These are phyloP conservation scores for Peromyscus eremicus DNA, from an alignment of 2,797 vertebrate genomes.

Conservation along the genomic window DNA sequence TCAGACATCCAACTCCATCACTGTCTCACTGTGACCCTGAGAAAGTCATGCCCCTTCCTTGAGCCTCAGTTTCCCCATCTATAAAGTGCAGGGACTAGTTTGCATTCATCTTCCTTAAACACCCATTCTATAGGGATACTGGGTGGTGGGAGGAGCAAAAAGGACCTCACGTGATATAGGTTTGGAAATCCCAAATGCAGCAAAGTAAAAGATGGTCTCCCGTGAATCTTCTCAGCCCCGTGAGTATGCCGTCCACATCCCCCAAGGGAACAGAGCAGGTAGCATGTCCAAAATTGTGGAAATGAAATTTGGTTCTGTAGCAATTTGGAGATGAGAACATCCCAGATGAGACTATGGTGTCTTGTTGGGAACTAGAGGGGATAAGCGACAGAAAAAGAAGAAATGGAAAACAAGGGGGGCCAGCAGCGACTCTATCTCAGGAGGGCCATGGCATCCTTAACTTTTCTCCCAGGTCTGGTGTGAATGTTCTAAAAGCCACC, in stretches of 20 bases:
- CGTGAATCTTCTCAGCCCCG: neutral
- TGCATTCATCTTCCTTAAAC: neutral
- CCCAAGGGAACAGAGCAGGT: neutral
- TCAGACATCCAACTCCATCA: neutral
- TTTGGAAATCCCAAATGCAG: neutral
- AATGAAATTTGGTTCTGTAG: neutral
- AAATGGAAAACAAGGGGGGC: neutral
- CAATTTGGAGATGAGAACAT: neutral
- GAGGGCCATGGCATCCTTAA: neutral
- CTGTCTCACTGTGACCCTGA: neutral
- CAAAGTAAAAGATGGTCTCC: no score
- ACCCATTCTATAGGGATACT: neutral
- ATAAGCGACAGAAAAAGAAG: neutral
- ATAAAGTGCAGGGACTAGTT: neutral
- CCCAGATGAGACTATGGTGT: neutral
- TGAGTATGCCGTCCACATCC: neutral
- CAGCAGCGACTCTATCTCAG: neutral
- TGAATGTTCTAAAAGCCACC: neutral
- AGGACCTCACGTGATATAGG: no score
- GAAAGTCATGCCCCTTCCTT: neutral
- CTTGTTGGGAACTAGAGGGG: neutral
- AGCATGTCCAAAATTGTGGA: neutral
- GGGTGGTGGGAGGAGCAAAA: neutral
- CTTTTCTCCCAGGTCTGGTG: neutral
- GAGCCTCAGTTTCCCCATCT: slow-evolving; percentile 3